A percentile compares a stretch with the other conserved stretches of the same genome.
Conservation (phyloP, 1,140 invertebrate genomes). For the Lasaia peninsularis region DNA sequence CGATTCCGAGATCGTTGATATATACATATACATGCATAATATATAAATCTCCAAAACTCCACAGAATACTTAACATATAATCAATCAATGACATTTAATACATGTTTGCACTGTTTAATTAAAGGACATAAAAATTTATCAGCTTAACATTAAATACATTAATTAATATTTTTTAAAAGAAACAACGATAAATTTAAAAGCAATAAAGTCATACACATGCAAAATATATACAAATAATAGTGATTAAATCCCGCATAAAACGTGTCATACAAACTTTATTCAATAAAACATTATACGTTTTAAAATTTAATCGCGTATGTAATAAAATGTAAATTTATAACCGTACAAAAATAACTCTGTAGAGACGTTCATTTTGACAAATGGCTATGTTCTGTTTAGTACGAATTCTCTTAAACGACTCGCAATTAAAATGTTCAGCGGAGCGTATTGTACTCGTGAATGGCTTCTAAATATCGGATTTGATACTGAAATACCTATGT, state of each 20-base stretch:
- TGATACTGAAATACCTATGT: conserved; percentile 25
- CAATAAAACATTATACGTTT: background rate
- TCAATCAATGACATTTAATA: no score
- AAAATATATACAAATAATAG: background rate
- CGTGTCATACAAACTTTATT: conserved; percentile 17
- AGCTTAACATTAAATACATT: no score
- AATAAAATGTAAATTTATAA: conserved; percentile 5
- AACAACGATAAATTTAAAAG: conserved; percentile 16
- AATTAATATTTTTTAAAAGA: background rate
- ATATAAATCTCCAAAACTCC: no score
- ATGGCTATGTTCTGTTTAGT: conserved; percentile 44
- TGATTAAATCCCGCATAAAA: conserved; percentile 26
- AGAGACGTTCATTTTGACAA: conserved; percentile 41
- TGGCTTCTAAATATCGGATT: conserved; percentile 35
- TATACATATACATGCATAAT: no score
- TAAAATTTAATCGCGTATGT: conserved; percentile 6
- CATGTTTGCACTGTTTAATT: no score
- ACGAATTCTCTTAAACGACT: conserved; percentile 49
- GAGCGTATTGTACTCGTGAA: conserved; percentile 46
- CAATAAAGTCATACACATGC: background rate
- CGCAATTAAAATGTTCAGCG: conserved; percentile 62
- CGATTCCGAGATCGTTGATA: no score
- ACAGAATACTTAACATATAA: no score
- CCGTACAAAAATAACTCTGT: conserved; percentile 12
- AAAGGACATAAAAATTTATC: no score